These are phyloP conservation scores for Sycophila sp. DNA, from an alignment of 1,140 invertebrate species.

Conservation along the genomic window DNA sequence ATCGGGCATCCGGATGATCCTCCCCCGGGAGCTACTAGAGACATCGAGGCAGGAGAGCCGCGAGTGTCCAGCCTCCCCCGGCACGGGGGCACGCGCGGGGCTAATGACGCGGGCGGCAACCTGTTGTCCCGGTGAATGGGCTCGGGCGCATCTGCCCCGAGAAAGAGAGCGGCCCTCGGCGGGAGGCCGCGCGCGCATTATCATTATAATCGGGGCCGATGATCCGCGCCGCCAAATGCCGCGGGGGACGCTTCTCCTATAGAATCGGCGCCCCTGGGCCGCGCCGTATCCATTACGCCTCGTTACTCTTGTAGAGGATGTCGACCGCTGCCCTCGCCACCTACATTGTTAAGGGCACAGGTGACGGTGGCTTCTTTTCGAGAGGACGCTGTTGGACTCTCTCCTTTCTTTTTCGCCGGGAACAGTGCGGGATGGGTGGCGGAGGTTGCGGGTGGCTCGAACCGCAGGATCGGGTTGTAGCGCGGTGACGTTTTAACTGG, in stretches of 20 bases:
- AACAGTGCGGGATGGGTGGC: background rate
- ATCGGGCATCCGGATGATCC: too few relatives aligned
- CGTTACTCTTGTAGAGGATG: slow-evolving; percentile 4
- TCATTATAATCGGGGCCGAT: slow-evolving; percentile 61
- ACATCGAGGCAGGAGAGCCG: too few relatives aligned
- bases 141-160: slow-evolving; percentile 14
- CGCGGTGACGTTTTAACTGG: too few relatives aligned
- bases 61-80: too few relatives aligned
- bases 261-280: background rate
- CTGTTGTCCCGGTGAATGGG: slow-evolving; percentile 53
- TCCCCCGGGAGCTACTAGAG: too few relatives aligned
- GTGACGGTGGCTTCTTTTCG: background rate
- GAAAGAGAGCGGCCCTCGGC: slow-evolving; percentile 16
- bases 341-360: slow-evolving; percentile 8
- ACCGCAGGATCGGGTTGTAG: too few relatives aligned
- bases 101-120: slow-evolving; percentile 58
- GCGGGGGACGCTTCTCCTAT: slow-evolving; percentile 18
- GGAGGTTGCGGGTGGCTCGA: too few relatives aligned
- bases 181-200: slow-evolving; percentile 50
- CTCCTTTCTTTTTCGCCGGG: slow-evolving; percentile 3
- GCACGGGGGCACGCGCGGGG: too few relatives aligned
- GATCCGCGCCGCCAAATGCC: slow-evolving; percentile 58
- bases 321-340: too few relatives aligned
- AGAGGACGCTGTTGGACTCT: background rate
- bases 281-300: slow-evolving; percentile 17